These are phyloP conservation scores for Lota lota DNA, from an alignment of 2,113 vertebrate species.

Conservation along the genomic window DNA sequence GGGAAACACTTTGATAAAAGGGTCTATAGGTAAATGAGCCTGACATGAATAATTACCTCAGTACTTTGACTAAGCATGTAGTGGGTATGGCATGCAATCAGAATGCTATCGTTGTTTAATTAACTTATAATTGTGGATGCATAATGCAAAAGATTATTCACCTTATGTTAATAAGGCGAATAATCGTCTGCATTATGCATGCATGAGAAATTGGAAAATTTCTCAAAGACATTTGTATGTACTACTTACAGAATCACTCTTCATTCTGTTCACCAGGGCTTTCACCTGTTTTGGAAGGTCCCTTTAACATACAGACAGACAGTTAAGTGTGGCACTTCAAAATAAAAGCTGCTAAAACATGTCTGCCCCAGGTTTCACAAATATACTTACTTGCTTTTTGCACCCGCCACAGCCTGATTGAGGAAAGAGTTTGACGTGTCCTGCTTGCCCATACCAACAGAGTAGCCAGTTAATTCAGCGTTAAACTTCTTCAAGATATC, in stretches of 20 bases:
- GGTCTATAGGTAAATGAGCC: no score
- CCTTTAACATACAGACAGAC: slow-evolving; percentile 58
- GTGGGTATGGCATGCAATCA: not conserved
- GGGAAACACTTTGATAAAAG: not conserved
- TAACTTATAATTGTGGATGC: no score
- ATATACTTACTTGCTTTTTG: slow-evolving; percentile 68
- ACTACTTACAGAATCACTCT: slow-evolving; percentile 77
- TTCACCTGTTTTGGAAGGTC: slow-evolving; percentile 73
- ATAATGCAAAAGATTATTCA: no score
- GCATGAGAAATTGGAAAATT: not conserved
- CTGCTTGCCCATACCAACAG: slow-evolving; percentile 65
- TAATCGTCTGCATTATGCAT: not conserved
- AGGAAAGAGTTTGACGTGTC: slow-evolving; percentile 71
- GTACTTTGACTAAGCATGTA: no score
- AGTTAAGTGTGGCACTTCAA: no score
- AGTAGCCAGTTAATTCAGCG: slow-evolving; percentile 72
- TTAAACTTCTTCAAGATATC: slow-evolving; percentile 86
- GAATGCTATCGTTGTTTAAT: not conserved
- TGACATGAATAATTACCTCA: no score
- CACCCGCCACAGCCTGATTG: slow-evolving; percentile 86
- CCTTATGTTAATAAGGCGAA: not conserved
- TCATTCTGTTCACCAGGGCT: slow-evolving; percentile 79
- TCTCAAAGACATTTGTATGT: not conserved
- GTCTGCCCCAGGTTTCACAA: not conserved
- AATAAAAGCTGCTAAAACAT: no score